Percentiles rank a stretch among this genome's conserved stretches.
Conservation (phyloP, 1,140 invertebrate genomes). For the Trichonephila inaurata region DNA sequence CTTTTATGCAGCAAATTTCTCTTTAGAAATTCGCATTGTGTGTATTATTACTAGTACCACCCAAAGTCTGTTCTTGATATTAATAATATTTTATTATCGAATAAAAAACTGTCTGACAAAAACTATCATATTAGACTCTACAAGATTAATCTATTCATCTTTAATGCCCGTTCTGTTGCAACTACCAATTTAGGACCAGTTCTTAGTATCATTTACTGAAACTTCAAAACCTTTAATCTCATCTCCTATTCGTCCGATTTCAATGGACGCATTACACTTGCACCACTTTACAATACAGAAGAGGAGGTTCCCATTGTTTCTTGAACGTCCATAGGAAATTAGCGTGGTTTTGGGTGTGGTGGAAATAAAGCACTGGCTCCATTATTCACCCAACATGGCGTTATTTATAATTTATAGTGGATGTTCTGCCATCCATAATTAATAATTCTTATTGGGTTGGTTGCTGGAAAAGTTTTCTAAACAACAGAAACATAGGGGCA, state of each 20-base stretch:
- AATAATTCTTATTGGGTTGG: constrained; percentile 68
- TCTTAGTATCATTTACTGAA: background rate
- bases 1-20: no score
- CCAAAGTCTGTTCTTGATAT: no score
- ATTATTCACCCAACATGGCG: constrained; percentile 59
- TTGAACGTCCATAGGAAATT: constrained; percentile 58
- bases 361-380: constrained; percentile 38
- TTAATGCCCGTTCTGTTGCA: background rate
- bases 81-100: no score
- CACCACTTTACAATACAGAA: background rate
- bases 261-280: background rate
- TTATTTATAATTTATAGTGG: constrained; percentile 75
- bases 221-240: background rate
- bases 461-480: constrained; percentile 54
- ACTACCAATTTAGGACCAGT: background rate
- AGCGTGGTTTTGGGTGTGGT: constrained; percentile 71
- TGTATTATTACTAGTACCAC: no score
- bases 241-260: background rate
- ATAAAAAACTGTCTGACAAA: background rate
- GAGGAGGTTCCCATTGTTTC: constrained; percentile 8
- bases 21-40: no score
- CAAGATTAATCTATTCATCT: background rate
- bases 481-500: constrained; percentile 20
- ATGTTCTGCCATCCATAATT: constrained; percentile 69
- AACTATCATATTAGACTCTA: background rate